Conservation (phyloP, 1,140 invertebrate genomes). For the Macrobrachium nipponense region DNA sequence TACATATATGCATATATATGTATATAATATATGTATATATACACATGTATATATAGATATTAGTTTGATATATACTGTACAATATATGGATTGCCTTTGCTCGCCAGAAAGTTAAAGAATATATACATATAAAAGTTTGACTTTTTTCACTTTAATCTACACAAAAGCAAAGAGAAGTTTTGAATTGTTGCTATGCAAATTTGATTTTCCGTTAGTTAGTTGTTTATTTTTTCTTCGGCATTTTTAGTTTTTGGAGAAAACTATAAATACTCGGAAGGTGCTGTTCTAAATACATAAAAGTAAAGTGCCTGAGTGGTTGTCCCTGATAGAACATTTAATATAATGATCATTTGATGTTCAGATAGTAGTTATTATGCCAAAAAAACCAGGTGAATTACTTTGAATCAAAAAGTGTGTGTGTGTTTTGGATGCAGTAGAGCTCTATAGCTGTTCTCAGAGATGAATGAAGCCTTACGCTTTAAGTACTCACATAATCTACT, state of each 20-base stretch:
- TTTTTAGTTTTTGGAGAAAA: slow-evolving; percentile 8
- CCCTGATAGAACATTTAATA: slow-evolving; percentile 40
- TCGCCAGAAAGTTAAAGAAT: slow-evolving; percentile 25
- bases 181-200: not conserved
- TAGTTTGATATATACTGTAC: slow-evolving; percentile 1
- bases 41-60: slow-evolving; percentile 3
- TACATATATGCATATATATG: slow-evolving; percentile 1
- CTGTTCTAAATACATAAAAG: slow-evolving; percentile 25
- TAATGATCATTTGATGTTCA: slow-evolving; percentile 1
- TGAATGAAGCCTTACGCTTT: slow-evolving; percentile 1
- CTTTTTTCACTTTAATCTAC: slow-evolving; percentile 1
- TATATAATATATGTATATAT: slow-evolving; percentile 33
- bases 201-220: not conserved
- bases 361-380: not conserved
- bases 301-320: slow-evolving; percentile 51
- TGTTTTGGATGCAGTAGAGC: not conserved
- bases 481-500: not conserved
- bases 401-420: not conserved
- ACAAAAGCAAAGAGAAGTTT: not conserved
- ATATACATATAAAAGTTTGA: slow-evolving; percentile 5
- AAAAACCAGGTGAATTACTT: slow-evolving; percentile 5
- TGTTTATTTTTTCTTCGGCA: not conserved
- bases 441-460: slow-evolving; percentile 23
- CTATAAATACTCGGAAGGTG: slow-evolving; percentile 26
- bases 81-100: slow-evolving; percentile 26